Evolutionary conservation across 1,140 invertebrate species (phyloP).

Genomic region (Drosophila trapezifrons): DNA sequence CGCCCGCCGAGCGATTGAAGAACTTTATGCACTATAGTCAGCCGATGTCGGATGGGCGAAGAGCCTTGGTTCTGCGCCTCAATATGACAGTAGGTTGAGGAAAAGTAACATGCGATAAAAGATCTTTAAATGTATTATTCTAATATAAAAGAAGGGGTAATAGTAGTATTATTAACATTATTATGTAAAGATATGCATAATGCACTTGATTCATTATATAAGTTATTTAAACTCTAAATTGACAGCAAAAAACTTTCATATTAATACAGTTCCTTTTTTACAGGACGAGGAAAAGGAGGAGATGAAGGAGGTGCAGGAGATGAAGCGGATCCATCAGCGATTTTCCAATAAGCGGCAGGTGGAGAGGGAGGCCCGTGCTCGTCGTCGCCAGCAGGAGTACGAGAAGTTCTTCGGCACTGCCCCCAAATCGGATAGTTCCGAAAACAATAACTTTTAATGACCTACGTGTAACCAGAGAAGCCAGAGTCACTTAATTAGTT

Average conservation of each 20-base stretch:
- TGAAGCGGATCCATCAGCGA: conserved; percentile 93
- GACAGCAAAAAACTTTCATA: too few relatives aligned
- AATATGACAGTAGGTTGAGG: conserved; percentile 89
- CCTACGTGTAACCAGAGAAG: not conserved
- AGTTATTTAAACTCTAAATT: too few relatives aligned
- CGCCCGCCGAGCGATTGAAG: conserved; percentile 92
- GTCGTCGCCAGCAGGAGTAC: conserved; percentile 74
- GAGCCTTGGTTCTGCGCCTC: conserved; percentile 93
- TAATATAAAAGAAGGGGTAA: too few relatives aligned
- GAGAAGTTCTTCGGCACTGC: conserved; percentile 78
- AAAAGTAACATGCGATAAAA: too few relatives aligned
- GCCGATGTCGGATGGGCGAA: conserved; percentile 95
- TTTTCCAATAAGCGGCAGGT: conserved; percentile 88
- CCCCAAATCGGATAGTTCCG: conserved; percentile 55
- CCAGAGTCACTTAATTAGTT: conserved; percentile 51
- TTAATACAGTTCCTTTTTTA: not conserved
- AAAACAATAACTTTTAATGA: conserved; percentile 67
- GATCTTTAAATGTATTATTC: too few relatives aligned
- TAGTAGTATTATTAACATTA: too few relatives aligned
- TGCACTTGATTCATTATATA: too few relatives aligned
- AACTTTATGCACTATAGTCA: conserved; percentile 97
- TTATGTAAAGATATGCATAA: too few relatives aligned
- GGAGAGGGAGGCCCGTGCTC: conserved; percentile 72
- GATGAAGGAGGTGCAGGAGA: conserved; percentile 96
- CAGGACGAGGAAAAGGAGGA: conserved; percentile 96